phyloP scores from a whole-genome alignment of 2,888 invertebrate genomes.

The Hermodice carunculata region DNA sequence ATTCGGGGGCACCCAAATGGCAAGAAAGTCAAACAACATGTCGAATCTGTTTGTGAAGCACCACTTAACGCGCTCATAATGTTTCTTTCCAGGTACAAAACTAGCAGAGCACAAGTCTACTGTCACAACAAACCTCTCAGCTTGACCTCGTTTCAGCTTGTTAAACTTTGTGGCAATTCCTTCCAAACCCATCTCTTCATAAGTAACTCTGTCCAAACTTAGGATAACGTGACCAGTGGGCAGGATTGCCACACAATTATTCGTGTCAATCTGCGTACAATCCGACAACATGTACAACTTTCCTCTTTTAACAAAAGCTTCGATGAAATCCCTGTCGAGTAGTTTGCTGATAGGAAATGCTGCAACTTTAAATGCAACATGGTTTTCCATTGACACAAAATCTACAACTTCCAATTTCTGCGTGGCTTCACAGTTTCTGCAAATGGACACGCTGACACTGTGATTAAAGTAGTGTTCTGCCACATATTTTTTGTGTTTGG shows the following conservation, averaged over 20 bases:
- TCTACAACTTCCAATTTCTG: too few species aligned
- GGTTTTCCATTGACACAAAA: too few species aligned
- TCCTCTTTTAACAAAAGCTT: constrained; percentile 59
- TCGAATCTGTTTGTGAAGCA: constrained; percentile 49
- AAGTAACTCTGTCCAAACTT: constrained; percentile 55
- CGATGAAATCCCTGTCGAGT: constrained; percentile 50
- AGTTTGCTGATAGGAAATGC: constrained; percentile 46
- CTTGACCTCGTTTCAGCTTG: constrained; percentile 40
- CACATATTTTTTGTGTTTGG: too few species aligned
- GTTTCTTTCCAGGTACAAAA: constrained; percentile 58
- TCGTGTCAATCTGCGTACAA: constrained; percentile 50
- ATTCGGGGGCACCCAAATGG: constrained; percentile 60
- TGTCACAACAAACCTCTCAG: too few species aligned
- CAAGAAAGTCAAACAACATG: constrained; percentile 48
- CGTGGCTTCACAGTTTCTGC: too few species aligned
- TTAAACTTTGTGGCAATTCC: constrained; percentile 48
- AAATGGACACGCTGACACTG: too few species aligned
- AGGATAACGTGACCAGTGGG: constrained; percentile 57
- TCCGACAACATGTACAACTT: constrained; percentile 50
- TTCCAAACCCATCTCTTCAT: constrained; percentile 54
- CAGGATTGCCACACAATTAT: constrained; percentile 52
- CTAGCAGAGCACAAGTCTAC: constrained; percentile 45
- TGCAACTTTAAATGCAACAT: too few species aligned
- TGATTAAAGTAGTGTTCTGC: too few species aligned
- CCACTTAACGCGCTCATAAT: constrained; percentile 54